Evolutionary conservation across 2,113 vertebrate species (phyloP).

Genomic region (Nesogale talazaci): DNA sequence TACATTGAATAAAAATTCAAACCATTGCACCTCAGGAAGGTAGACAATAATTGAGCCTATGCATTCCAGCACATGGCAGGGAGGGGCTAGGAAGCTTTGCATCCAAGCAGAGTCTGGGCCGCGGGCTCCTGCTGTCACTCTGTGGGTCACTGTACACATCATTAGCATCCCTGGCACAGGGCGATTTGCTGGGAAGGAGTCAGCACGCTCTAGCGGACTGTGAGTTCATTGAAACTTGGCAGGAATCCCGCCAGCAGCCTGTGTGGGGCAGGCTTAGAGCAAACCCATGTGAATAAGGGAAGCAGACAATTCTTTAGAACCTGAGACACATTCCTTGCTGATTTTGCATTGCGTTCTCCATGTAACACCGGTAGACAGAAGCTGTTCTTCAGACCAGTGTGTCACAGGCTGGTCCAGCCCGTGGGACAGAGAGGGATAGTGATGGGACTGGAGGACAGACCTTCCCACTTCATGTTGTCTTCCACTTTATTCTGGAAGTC

Average conservation of each 20-base stretch:
- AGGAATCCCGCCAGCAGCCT: conserved; percentile 79
- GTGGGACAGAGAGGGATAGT: conserved; percentile 46
- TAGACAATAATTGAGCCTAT: conserved; percentile 66
- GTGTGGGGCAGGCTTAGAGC: conserved; percentile 80
- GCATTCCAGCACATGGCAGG: not conserved
- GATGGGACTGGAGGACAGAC: conserved; percentile 65
- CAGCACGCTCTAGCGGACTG: conserved; percentile 76
- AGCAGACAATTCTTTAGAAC: conserved; percentile 84
- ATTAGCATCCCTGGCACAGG: conserved; percentile 62
- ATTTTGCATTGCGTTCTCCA: conserved; percentile 78
- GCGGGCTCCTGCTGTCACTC: conserved; percentile 78
- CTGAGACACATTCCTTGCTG: conserved; percentile 83
- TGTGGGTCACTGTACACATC: conserved; percentile 61
- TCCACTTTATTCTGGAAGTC: conserved; percentile 96
- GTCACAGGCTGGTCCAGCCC: conserved; percentile 82
- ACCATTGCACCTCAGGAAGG: conserved; percentile 74
- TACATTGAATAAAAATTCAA: conserved; percentile 77
- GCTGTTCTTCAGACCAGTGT: conserved; percentile 86
- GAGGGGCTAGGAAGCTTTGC: conserved; percentile 37
- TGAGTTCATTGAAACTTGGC: conserved; percentile 75
- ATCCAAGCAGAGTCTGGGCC: conserved; percentile 71
- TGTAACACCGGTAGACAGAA: conserved; percentile 79
- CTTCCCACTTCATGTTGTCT: conserved; percentile 95
- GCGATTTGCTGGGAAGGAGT: not conserved
- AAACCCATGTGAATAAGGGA: conserved; percentile 80